A percentile compares a stretch with the other conserved stretches of the same genome.
phyloP scores from a whole-genome alignment of 2,113 vertebrate species.

The Geothlypis trichas region DNA sequence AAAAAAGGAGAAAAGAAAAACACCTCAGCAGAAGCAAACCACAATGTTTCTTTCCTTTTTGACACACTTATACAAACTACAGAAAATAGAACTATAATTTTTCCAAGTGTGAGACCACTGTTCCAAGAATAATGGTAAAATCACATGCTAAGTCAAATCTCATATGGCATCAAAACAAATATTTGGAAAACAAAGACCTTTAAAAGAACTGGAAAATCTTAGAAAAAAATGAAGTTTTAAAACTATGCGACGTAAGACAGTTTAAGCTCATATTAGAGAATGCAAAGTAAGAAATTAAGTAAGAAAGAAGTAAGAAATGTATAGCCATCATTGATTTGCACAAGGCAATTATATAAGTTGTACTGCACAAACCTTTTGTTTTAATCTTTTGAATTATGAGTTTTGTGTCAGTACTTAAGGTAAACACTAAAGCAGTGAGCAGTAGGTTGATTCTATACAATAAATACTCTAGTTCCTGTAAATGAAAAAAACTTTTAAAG shows the following conservation, averaged over 20 bases:
- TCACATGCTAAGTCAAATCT: not conserved
- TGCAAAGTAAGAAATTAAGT: too few relatives aligned
- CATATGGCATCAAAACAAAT: not conserved
- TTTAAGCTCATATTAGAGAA: not conserved
- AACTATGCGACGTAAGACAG: not conserved
- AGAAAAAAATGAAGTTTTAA: not conserved
- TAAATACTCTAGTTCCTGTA: not conserved
- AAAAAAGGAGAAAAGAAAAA: rapidly evolving
- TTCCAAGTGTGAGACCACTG: not conserved
- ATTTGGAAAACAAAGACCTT: not conserved
- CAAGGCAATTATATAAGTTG: not conserved
- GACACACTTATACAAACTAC: not conserved
- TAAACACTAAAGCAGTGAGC: not conserved
- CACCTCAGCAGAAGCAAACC: not conserved
- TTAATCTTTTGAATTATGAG: not conserved
- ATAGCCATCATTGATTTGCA: not conserved
- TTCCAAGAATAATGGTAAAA: not conserved
- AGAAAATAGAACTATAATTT: not conserved
- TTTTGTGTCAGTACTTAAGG: not conserved
- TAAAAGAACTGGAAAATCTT: not conserved
- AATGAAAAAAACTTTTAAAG: not conserved
- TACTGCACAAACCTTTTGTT: not conserved
- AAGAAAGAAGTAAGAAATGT: not conserved
- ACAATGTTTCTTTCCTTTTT: not conserved
- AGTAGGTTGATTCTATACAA: not conserved